Percentiles rank a stretch among this genome's conserved stretches.
These are phyloP conservation scores for Eptesicus fuscus DNA, from an alignment of 2,113 vertebrate species.

Conservation along the genomic window DNA sequence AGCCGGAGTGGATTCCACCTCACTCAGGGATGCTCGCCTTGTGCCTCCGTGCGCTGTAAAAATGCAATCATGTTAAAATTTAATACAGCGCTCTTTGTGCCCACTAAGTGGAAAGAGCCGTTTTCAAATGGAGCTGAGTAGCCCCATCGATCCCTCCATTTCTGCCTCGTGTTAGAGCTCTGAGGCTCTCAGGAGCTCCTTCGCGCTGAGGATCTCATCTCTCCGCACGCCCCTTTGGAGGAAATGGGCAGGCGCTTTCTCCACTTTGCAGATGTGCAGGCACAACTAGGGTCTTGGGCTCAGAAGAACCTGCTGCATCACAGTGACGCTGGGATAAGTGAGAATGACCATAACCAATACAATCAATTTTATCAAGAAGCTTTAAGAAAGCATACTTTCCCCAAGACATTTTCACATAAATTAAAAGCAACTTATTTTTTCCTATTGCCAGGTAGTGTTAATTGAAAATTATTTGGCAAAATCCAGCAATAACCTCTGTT, in stretches of 20 bases:
- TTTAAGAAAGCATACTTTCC: background rate
- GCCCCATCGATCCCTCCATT: background rate
- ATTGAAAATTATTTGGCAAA: background rate
- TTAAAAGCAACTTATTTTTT: background rate
- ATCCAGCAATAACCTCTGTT: background rate
- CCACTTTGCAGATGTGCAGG: background rate
- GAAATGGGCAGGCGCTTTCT: background rate
- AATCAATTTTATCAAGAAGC: background rate
- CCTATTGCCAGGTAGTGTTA: background rate
- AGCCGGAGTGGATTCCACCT: background rate
- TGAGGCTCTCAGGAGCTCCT: background rate
- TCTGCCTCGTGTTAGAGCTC: background rate
- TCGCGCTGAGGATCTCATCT: background rate
- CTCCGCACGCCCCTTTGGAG: background rate
- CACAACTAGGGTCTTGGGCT: background rate
- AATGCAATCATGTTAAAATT: conserved; percentile 25
- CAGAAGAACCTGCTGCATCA: background rate
- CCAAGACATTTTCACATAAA: background rate
- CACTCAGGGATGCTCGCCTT: background rate
- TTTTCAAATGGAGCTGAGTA: background rate
- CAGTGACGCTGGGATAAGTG: background rate
- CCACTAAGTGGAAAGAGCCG: background rate
- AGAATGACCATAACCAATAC: background rate
- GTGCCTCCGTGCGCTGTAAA: background rate
- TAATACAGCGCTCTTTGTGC: background rate